Evolutionary conservation across 2,888 invertebrate genomes (phyloP).

Genomic region (Pammene fasciana): DNA sequence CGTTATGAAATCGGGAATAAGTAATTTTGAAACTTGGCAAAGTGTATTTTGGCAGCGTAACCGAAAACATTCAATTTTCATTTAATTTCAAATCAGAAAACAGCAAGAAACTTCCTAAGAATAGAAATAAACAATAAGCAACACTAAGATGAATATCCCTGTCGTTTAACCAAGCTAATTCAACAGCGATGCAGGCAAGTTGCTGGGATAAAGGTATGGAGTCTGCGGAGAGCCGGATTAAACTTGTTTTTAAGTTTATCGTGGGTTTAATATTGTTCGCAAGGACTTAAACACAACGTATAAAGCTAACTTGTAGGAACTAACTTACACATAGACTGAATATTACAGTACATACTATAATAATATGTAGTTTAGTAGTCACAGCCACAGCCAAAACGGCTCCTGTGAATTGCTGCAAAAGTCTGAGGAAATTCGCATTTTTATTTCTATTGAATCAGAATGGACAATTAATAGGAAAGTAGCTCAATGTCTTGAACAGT

Average conservation of each 20-base stretch:
- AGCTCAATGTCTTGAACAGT: neutral
- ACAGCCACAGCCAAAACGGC: too few relatives aligned
- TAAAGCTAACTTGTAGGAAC: constrained; percentile 56
- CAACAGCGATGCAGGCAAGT: constrained; percentile 51
- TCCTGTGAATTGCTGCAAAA: neutral
- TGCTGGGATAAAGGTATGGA: constrained; percentile 55
- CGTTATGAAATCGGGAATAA: constrained; percentile 16
- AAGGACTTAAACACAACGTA: constrained; percentile 72
- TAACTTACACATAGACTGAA: constrained; percentile 25
- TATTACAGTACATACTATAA: neutral
- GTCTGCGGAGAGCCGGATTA: constrained; percentile 75
- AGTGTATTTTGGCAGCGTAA: constrained; percentile 33
- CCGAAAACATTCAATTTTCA: constrained; percentile 31
- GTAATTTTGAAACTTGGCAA: constrained; percentile 37
- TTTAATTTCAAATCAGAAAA: constrained; percentile 19
- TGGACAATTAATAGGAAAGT: neutral
- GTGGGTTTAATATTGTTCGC: constrained; percentile 80
- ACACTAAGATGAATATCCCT: constrained; percentile 36
- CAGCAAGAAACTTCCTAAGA: constrained; percentile 14
- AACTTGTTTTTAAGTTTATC: constrained; percentile 82
- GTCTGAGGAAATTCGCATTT: too few relatives aligned
- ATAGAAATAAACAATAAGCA: constrained; percentile 39
- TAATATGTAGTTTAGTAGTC: too few relatives aligned
- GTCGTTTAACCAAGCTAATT: constrained; percentile 56
- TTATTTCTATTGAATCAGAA: too few relatives aligned